phyloP scores from a whole-genome alignment of 2,888 invertebrate species.

The Tenthredo distinguenda region DNA sequence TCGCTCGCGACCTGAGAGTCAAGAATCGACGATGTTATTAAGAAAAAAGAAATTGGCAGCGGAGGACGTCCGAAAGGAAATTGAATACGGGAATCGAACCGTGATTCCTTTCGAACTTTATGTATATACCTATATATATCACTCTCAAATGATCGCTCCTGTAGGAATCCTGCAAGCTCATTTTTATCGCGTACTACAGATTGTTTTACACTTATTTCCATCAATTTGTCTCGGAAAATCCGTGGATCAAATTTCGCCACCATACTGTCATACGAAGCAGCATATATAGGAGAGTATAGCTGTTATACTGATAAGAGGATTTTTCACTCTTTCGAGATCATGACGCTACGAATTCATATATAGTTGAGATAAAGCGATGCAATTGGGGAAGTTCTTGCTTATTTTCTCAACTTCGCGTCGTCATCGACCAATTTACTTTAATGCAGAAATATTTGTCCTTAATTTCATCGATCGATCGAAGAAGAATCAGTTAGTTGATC shows the following conservation, averaged over 20 bases:
- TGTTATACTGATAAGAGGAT: background rate
- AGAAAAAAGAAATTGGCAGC: conserved; percentile 34
- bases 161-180: background rate
- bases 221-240: conserved; percentile 19
- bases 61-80: conserved; percentile 44
- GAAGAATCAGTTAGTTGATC: conserved; percentile 39
- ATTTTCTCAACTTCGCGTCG: background rate
- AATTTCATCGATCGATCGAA: background rate
- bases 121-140: background rate
- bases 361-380: background rate
- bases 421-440: background rate
- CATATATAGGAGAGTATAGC: background rate
- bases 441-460: background rate
- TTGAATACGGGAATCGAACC: conserved; percentile 40
- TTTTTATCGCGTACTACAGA: background rate
- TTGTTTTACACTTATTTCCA: background rate
- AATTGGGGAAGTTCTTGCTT: background rate
- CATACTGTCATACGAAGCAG: background rate
- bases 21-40: conserved; percentile 46
- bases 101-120: conserved; percentile 39
- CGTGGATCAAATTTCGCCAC: background rate
- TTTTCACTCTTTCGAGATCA: background rate
- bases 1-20: conserved; percentile 39
- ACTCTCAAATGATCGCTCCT: background rate
- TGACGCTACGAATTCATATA: background rate